Evolutionary conservation across 2,797 vertebrate genomes (phyloP).

Genomic region (Phaenicophaeus curvirostris): DNA sequence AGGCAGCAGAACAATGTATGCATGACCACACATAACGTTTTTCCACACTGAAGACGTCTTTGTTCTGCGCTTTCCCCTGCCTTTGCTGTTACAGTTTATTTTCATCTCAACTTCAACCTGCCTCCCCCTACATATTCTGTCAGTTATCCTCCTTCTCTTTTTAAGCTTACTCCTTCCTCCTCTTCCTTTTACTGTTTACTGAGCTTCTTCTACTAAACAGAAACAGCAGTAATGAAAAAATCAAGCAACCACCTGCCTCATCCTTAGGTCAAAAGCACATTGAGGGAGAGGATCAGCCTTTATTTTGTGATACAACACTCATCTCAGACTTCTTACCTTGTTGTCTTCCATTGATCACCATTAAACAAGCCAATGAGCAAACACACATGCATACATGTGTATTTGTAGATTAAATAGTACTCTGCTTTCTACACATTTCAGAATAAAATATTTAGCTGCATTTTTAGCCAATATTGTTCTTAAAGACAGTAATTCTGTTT

Average conservation of each 20-base stretch:
- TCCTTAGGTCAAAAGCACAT: neutral
- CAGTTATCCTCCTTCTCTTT: neutral
- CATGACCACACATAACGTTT: neutral
- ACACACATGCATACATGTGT: neutral
- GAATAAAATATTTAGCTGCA: neutral
- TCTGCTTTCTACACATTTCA: neutral
- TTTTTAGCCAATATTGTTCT: neutral
- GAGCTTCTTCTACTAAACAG: neutral
- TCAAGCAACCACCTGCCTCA: neutral
- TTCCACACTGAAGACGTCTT: neutral
- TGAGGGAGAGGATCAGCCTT: neutral
- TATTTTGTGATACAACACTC: neutral
- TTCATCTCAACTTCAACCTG: neutral
- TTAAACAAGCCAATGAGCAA: neutral
- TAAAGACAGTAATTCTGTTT: neutral
- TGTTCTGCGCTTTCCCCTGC: neutral
- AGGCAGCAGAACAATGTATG: neutral
- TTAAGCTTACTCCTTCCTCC: neutral
- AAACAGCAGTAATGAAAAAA: neutral
- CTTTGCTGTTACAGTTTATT: neutral
- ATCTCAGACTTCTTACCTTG: neutral
- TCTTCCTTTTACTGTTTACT: neutral
- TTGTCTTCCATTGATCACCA: neutral
- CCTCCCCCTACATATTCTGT: neutral
- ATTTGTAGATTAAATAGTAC: neutral